phyloP scores from a whole-genome alignment of 2,888 invertebrate genomes.

The Molanna angustata region DNA sequence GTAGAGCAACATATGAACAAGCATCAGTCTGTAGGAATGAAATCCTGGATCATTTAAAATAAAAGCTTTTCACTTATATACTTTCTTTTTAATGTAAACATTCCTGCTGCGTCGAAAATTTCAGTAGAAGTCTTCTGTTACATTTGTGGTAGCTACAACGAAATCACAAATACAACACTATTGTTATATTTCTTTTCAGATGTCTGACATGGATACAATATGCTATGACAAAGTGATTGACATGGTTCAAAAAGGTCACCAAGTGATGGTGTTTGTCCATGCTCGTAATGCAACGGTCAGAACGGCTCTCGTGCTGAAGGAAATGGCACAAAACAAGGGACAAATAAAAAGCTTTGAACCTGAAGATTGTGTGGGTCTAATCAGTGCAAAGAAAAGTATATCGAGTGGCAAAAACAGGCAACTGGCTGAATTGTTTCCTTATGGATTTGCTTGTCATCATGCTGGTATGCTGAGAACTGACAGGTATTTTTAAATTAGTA shows the following conservation, averaged over 20 bases:
- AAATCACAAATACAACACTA: too few relatives aligned
- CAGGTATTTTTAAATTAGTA: conserved; percentile 50
- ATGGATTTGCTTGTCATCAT: conserved; percentile 94
- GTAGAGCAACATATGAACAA: too few relatives aligned
- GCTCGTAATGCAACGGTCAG: conserved; percentile 93
- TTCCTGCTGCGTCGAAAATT: too few relatives aligned
- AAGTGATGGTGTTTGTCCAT: conserved; percentile 98
- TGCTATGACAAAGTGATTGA: conserved; percentile 91
- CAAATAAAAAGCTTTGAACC: conserved; percentile 69
- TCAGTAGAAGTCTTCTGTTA: too few relatives aligned
- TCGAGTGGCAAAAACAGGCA: conserved; percentile 75
- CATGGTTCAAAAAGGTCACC: conserved; percentile 86
- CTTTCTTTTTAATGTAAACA: too few relatives aligned
- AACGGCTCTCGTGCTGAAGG: conserved; percentile 81
- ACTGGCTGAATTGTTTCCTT: conserved; percentile 77
- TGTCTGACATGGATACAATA: conserved; percentile 82
- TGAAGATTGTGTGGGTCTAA: conserved; percentile 59
- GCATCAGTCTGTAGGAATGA: too few relatives aligned
- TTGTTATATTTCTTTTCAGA: conserved; percentile 44
- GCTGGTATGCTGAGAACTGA: conserved; percentile 92
- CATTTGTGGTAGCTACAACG: too few relatives aligned
- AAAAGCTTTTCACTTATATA: too few relatives aligned
- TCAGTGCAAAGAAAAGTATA: conserved; percentile 69
- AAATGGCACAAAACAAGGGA: conserved; percentile 74
- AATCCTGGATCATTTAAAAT: too few relatives aligned